Evolutionary conservation across 2,113 vertebrate genomes (phyloP).

Genomic region (Lanius ludovicianus): DNA sequence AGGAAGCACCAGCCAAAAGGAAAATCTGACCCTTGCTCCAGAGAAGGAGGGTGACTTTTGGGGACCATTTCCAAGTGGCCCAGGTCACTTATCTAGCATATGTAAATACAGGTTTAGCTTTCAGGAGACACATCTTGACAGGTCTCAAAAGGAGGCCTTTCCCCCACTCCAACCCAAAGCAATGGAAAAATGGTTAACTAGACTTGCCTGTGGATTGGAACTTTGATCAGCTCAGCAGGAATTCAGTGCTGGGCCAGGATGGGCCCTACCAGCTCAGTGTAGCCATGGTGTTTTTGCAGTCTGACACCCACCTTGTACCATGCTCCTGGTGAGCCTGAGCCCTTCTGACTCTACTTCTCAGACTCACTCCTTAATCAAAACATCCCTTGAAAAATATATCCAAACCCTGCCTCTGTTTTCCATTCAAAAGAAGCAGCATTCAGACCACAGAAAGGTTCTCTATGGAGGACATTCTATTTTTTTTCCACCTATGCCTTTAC

Average conservation of each 20-base stretch:
- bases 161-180: not conserved
- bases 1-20: not conserved
- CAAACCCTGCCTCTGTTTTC: not conserved
- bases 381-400: not conserved
- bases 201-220: not conserved
- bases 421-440: not conserved
- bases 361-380: not conserved
- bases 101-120: not conserved
- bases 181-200: not conserved
- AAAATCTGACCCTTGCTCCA: not conserved
- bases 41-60: not conserved
- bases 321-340: not conserved
- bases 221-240: not conserved
- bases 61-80: not conserved
- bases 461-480: accelerated
- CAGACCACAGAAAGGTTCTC: not conserved
- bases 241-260: not conserved
- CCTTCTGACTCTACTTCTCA: not conserved
- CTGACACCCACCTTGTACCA: not conserved
- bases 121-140: not conserved
- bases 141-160: not conserved
- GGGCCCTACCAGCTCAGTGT: not conserved
- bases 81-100: not conserved
- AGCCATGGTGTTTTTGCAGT: not conserved
- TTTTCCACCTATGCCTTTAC: not conserved